A percentile compares a stretch with the other conserved stretches of the same genome.
Conservation (phyloP, 2,113 vertebrate species). For the Alexandromys fortis region DNA sequence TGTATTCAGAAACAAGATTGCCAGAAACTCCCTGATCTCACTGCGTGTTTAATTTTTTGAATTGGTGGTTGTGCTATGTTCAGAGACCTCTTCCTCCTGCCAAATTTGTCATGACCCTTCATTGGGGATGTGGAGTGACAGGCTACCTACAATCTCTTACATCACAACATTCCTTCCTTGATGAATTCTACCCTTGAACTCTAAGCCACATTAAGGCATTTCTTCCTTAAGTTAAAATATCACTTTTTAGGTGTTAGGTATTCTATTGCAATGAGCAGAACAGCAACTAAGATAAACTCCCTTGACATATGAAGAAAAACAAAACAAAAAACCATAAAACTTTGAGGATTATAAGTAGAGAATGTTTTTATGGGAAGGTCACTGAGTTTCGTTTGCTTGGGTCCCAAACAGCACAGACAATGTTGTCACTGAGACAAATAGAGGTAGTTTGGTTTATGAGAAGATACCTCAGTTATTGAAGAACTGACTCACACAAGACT, state of each 20-base stretch:
- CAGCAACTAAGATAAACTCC: neutral
- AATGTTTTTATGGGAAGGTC: neutral
- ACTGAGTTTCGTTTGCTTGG: neutral
- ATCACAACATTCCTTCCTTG: no score
- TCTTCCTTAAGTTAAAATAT: neutral
- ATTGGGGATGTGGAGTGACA: neutral
- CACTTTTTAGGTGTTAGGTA: neutral
- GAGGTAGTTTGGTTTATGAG: neutral
- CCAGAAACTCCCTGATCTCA: neutral
- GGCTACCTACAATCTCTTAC: no score
- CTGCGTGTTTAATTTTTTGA: neutral
- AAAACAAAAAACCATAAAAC: neutral
- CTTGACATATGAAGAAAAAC: neutral
- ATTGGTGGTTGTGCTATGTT: neutral
- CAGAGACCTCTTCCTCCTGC: neutral
- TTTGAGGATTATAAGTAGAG: neutral
- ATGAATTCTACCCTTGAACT: neutral
- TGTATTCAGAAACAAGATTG: neutral
- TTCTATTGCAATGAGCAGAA: neutral
- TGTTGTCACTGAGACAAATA: neutral
- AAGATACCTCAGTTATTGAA: neutral
- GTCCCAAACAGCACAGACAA: constrained; percentile 55
- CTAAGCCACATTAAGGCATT: neutral
- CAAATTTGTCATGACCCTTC: neutral
- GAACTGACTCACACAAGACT: neutral